phyloP scores from a whole-genome alignment of 92 coral and sea anemone species.

The Desmophyllum pertusum region DNA sequence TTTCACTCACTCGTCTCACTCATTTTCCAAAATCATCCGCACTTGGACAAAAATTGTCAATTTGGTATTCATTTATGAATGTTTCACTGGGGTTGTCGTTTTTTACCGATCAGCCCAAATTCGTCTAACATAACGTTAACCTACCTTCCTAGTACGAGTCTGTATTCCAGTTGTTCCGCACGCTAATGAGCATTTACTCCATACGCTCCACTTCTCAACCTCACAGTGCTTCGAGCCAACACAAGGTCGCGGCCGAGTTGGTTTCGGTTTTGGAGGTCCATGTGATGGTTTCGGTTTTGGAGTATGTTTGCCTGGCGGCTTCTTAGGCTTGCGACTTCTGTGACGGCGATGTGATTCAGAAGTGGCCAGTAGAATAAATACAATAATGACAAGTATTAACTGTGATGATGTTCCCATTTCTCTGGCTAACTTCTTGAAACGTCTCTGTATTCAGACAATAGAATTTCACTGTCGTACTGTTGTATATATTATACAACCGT shows the following conservation, averaged over 20 bases:
- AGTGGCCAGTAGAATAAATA: neutral
- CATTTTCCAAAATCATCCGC: neutral
- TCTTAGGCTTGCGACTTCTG: neutral
- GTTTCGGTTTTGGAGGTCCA: neutral
- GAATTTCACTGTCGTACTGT: neutral
- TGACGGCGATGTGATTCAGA: neutral
- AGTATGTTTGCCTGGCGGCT: too few species aligned
- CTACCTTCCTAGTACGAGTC: constrained; percentile 23
- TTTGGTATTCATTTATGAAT: neutral
- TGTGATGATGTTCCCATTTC: neutral
- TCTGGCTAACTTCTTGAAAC: neutral
- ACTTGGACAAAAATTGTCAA: neutral
- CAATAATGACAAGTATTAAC: neutral
- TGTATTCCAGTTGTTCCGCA: constrained; percentile 24
- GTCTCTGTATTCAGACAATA: neutral
- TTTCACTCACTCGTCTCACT: neutral
- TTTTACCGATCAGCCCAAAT: neutral
- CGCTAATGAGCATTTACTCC: constrained; percentile 27
- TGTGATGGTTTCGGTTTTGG: neutral
- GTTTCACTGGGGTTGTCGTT: too few species aligned
- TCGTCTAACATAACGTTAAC: neutral
- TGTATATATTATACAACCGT: neutral
- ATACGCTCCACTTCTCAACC: constrained; percentile 9
- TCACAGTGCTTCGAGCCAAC: neutral
- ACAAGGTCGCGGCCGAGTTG: neutral